These are phyloP conservation scores for Hyposoter didymator DNA, from an alignment of 2,888 invertebrate genomes.

Conservation along the genomic window DNA sequence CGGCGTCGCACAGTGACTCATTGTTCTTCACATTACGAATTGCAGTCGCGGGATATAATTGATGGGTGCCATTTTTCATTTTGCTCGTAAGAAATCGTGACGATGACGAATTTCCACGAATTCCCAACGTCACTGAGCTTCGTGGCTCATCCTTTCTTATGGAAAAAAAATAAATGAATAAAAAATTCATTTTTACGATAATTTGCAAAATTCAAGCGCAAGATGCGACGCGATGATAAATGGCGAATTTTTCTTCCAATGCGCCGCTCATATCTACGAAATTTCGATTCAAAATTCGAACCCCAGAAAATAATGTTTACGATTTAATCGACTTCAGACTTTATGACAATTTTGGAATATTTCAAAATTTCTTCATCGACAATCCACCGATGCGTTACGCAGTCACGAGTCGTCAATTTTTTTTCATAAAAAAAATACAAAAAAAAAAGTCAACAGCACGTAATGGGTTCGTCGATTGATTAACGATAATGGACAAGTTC, in stretches of 20 bases:
- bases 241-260: background rate
- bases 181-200: background rate
- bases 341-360: background rate
- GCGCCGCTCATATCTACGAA: background rate
- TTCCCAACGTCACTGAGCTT: background rate
- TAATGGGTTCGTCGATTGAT: conserved; percentile 4
- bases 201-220: background rate
- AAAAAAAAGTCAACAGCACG: background rate
- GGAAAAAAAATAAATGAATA: background rate
- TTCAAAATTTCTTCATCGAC: background rate
- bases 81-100: background rate
- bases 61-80: background rate
- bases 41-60: conserved; percentile 1
- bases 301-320: background rate
- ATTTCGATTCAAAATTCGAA: background rate
- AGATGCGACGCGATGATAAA: background rate
- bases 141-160: background rate
- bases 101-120: conserved; percentile 30
- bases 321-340: background rate
- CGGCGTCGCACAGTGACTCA: conserved; percentile 7
- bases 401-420: background rate
- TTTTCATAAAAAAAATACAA: background rate
- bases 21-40: background rate
- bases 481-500: conserved; percentile 7
- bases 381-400: background rate